These are phyloP conservation scores for Neoscelio sp. DNA, from an alignment of 2,888 invertebrate species.

Conservation along the genomic window DNA sequence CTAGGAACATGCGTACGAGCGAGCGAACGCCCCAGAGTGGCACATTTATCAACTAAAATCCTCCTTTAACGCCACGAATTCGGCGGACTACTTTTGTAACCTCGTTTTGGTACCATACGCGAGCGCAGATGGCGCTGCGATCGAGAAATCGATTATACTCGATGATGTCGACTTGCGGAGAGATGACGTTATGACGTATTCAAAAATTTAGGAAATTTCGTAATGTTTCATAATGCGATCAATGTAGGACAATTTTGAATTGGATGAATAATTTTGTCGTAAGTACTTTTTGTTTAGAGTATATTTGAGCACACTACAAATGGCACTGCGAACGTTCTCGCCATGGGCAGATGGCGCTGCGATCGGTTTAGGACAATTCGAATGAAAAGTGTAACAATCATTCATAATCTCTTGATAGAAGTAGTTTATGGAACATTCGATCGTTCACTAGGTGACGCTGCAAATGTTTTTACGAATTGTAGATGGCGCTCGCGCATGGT, in stretches of 20 bases:
- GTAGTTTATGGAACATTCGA: background rate
- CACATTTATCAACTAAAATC: constrained; percentile 19
- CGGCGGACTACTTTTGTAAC: too few relatives aligned
- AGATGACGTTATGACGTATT: too few relatives aligned
- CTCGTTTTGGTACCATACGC: constrained; percentile 32
- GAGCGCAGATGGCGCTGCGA: constrained; percentile 15
- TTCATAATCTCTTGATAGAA: too few relatives aligned
- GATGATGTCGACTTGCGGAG: constrained; percentile 17
- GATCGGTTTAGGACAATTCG: constrained; percentile 29
- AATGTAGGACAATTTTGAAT: too few relatives aligned
- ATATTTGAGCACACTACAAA: background rate
- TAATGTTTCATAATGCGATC: too few relatives aligned
- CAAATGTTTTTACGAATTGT: background rate
- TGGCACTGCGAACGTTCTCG: background rate
- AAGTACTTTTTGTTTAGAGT: too few relatives aligned
- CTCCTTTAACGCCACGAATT: too few relatives aligned
- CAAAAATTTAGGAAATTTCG: constrained; percentile 16
- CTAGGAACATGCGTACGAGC: too few relatives aligned
- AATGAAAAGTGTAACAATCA: too few relatives aligned
- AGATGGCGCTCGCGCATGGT: constrained; percentile 52
- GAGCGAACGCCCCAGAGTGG: too few relatives aligned
- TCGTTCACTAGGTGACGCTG: background rate
- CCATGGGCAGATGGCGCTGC: constrained; percentile 19
- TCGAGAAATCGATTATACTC: background rate
- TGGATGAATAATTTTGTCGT: too few relatives aligned